phyloP scores from a whole-genome alignment of 2,888 invertebrate genomes.

The Thymelicus lineola region DNA sequence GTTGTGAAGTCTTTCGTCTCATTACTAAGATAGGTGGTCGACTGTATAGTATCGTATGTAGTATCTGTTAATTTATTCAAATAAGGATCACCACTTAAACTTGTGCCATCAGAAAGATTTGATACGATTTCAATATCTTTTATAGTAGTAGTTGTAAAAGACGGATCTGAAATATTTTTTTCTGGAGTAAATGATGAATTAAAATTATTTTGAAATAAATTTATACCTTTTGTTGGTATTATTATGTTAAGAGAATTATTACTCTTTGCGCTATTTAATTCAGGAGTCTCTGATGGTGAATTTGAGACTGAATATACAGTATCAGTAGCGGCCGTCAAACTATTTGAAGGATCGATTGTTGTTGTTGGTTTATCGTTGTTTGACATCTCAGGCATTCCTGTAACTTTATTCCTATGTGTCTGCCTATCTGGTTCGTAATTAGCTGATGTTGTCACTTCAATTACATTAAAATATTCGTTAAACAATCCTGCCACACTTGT shows the following conservation, averaged over 20 bases:
- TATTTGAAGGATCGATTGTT: background rate
- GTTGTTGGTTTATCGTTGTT: background rate
- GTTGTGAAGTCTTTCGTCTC: constrained; percentile 15
- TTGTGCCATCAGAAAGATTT: background rate
- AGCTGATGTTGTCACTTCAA: constrained; percentile 31
- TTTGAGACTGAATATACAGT: too few species aligned
- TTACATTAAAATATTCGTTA: constrained; percentile 46
- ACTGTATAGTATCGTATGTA: background rate
- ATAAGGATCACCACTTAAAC: background rate
- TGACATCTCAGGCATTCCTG: too few species aligned
- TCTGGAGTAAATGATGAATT: too few species aligned
- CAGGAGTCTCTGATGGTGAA: background rate
- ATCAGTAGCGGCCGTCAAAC: background rate
- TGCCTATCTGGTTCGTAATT: background rate
- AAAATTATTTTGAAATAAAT: background rate
- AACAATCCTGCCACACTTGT: constrained; percentile 23
- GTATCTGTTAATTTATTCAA: background rate
- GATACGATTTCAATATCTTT: background rate
- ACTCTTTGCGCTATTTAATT: background rate
- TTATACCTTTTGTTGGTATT: background rate
- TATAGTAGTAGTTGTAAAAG: background rate
- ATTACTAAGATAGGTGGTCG: too few species aligned
- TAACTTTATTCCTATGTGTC: too few species aligned
- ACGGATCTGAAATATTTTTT: background rate
- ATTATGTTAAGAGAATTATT: background rate